Percentiles rank a stretch among this genome's conserved stretches.
These are phyloP conservation scores for Amia ocellicauda DNA, from an alignment of 2,113 vertebrate genomes.

Conservation along the genomic window DNA sequence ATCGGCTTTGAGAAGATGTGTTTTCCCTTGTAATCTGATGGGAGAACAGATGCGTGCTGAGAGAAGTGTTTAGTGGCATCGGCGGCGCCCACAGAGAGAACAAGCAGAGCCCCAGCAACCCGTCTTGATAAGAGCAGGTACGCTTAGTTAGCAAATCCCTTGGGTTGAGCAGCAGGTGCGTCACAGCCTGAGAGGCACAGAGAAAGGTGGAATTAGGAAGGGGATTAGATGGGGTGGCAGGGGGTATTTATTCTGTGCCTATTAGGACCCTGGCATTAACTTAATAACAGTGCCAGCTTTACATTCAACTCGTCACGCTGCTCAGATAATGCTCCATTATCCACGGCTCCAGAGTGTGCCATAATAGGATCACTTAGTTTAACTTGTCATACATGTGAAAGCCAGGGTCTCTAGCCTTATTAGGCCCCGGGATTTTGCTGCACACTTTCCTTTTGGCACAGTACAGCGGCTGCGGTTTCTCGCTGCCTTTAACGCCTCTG, in stretches of 20 bases:
- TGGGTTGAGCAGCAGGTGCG: too few species aligned
- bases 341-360: not conserved
- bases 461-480: too few species aligned
- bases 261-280: not conserved
- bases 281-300: not conserved
- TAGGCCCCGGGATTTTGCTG: not conserved
- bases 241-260: constrained; percentile 9
- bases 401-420: not conserved
- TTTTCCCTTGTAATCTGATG: too few species aligned
- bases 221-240: not conserved
- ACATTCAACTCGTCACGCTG: not conserved
- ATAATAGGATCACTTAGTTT: constrained; percentile 20
- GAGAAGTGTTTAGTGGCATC: too few species aligned
- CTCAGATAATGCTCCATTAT: constrained; percentile 9
- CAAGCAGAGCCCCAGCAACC: too few species aligned
- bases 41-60: too few species aligned
- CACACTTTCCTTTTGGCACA: not conserved
- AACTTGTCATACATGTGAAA: constrained; percentile 13
- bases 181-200: too few species aligned
- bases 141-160: too few species aligned
- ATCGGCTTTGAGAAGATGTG: too few species aligned
- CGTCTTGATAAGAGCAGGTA: too few species aligned
- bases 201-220: constrained; percentile 3
- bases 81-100: too few species aligned
- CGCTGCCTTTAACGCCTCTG: too few species aligned